A percentile compares a stretch with the other conserved stretches of the same genome.
phyloP scores from a whole-genome alignment of 1,140 invertebrate species.

The Drosophila saltans region DNA sequence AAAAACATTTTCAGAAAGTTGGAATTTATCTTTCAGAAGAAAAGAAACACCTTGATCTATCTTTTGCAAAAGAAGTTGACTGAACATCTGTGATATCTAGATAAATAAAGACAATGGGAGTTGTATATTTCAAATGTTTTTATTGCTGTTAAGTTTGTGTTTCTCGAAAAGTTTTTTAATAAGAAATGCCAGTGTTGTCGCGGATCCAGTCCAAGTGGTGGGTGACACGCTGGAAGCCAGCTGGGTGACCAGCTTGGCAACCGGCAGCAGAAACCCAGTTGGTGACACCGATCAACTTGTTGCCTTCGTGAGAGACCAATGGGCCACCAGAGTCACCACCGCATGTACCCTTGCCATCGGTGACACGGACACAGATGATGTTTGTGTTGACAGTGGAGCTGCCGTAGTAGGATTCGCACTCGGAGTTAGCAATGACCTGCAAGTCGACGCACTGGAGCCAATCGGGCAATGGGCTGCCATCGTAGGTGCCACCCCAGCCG shows the following conservation, averaged over 20 bases:
- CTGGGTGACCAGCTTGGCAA: conserved; percentile 84
- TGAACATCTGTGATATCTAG: background rate
- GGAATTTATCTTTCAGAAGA: no score
- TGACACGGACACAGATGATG: conserved; percentile 48
- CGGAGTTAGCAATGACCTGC: conserved; percentile 24
- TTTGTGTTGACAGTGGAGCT: conserved; percentile 29
- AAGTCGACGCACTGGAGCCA: conserved; percentile 42
- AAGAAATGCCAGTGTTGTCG: conserved; percentile 83
- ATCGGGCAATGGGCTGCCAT: conserved; percentile 7
- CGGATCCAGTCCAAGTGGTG: conserved; percentile 84
- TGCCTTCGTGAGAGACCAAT: conserved; percentile 31
- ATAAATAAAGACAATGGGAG: no score
- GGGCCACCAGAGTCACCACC: conserved; percentile 54
- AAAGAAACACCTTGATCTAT: no score
- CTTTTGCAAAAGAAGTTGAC: no score
- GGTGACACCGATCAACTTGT: conserved; percentile 83
- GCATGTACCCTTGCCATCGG: conserved; percentile 44
- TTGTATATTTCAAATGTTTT: no score
- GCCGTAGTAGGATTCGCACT: conserved; percentile 33
- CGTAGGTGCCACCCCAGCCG: conserved; percentile 47
- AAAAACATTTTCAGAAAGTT: no score
- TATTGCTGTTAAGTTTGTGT: no score
- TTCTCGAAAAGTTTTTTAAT: conserved; percentile 11
- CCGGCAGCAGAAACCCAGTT: conserved; percentile 84
- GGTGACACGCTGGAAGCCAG: conserved; percentile 85